Evolutionary conservation across 1,140 invertebrate species (phyloP).

Genomic region (Euwallacea fornicatus): DNA sequence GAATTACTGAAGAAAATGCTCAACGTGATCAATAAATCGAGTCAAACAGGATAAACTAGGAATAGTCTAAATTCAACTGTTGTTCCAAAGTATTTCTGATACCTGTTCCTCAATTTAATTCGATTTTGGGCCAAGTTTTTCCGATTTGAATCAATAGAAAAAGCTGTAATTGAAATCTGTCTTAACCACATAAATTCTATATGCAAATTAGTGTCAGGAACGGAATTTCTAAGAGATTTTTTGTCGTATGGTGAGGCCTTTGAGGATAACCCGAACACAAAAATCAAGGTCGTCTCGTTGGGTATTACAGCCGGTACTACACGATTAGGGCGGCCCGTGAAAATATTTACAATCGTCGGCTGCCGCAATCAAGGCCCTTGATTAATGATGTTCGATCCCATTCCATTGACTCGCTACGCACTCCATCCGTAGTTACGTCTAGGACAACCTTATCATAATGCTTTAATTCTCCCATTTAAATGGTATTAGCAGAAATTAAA

Average conservation of each 20-base stretch:
- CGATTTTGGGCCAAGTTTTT: too few relatives aligned
- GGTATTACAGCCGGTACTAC: slow-evolving; percentile 6
- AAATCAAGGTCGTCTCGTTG: slow-evolving; percentile 22
- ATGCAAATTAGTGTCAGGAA: neutral
- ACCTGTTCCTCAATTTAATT: too few relatives aligned
- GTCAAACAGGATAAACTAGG: too few relatives aligned
- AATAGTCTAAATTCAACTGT: too few relatives aligned
- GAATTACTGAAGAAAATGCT: neutral
- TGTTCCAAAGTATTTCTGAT: too few relatives aligned
- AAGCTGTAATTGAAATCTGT: too few relatives aligned
- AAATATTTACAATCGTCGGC: slow-evolving; percentile 37
- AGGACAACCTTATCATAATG: too few relatives aligned
- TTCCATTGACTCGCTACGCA: slow-evolving; percentile 17
- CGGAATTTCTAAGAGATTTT: slow-evolving; percentile 2
- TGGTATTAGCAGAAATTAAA: too few relatives aligned
- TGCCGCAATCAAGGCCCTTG: slow-evolving; percentile 21
- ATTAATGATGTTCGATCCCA: slow-evolving; percentile 27
- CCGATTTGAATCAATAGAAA: too few relatives aligned
- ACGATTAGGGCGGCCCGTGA: slow-evolving; percentile 36
- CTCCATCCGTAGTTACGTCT: too few relatives aligned
- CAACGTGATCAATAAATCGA: too few relatives aligned
- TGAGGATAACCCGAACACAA: slow-evolving; percentile 1
- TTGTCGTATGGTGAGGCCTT: neutral
- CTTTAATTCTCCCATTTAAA: too few relatives aligned
- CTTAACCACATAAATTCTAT: neutral